phyloP scores from a whole-genome alignment of 2,797 vertebrate species.

The Pelobates cultripes region DNA sequence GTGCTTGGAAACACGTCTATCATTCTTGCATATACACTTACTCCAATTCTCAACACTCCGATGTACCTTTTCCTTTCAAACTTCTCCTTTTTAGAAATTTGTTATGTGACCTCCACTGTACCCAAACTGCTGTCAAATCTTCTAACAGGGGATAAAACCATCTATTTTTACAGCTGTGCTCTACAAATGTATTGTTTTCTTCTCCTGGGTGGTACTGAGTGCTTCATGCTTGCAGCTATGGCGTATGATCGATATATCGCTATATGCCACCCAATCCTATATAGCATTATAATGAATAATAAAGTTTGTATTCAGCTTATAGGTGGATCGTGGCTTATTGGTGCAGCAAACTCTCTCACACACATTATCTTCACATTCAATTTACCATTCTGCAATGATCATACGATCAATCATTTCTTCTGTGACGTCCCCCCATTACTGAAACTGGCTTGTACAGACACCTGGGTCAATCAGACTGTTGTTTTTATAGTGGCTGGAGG shows the following conservation, averaged over 20 bases:
- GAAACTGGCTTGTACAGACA: constrained; percentile 13
- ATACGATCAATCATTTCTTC: constrained; percentile 36
- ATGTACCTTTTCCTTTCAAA: constrained; percentile 59
- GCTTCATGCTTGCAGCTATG: constrained; percentile 51
- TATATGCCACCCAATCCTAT: constrained; percentile 61
- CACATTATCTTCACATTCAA: constrained; percentile 34
- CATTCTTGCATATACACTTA: constrained; percentile 24
- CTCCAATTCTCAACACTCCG: constrained; percentile 14
- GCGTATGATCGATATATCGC: constrained; percentile 61
- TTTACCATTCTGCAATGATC: constrained; percentile 15
- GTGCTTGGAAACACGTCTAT: constrained; percentile 57
- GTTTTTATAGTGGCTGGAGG: constrained; percentile 28
- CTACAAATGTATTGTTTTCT: constrained; percentile 36
- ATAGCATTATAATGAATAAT: constrained; percentile 49
- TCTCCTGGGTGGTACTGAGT: constrained; percentile 29
- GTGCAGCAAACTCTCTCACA: constrained; percentile 27
- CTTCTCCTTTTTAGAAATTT: constrained; percentile 64
- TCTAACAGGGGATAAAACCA: background rate
- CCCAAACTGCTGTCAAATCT: constrained; percentile 35
- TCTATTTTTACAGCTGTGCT: constrained; percentile 22
- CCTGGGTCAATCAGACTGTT: constrained; percentile 30
- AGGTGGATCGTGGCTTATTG: constrained; percentile 50
- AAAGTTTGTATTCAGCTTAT: constrained; percentile 50
- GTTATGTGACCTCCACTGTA: constrained; percentile 47
- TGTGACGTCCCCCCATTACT: constrained; percentile 43